A percentile compares a stretch with the other conserved stretches of the same genome.
Evolutionary conservation across 2,113 vertebrate genomes (phyloP).

Genomic region (Holacanthus passer): DNA sequence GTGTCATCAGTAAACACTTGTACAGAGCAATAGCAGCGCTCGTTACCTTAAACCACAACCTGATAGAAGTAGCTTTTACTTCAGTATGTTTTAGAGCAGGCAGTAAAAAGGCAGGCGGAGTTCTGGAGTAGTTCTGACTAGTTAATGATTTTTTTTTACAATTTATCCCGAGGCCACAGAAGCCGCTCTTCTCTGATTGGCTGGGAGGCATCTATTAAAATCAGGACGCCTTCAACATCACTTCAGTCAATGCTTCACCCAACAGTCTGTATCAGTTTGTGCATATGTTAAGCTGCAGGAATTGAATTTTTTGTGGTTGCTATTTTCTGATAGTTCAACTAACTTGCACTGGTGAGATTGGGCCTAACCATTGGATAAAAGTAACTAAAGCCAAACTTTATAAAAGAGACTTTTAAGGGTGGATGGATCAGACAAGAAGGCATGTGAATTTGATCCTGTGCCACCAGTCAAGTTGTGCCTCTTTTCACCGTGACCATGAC

Average conservation of each 20-base stretch:
- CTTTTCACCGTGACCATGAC: no score
- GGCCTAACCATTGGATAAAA: no score
- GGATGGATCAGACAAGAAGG: no score
- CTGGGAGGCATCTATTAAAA: not conserved
- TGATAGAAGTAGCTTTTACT: not conserved
- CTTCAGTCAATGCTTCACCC: not conserved
- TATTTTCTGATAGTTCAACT: no score
- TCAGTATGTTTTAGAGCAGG: not conserved
- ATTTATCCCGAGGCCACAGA: not conserved
- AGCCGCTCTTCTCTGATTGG: not conserved
- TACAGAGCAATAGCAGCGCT: not conserved
- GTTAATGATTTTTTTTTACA: not conserved
- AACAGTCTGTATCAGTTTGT: not conserved
- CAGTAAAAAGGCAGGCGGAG: not conserved
- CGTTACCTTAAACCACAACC: not conserved
- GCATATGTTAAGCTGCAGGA: not conserved
- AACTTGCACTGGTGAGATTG: no score
- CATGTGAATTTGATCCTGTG: no score
- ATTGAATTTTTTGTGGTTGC: no score
- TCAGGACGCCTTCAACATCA: not conserved
- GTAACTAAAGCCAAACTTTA: no score
- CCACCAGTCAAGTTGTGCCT: no score
- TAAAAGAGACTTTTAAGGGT: no score
- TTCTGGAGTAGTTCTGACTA: not conserved
- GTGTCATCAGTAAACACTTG: conserved; percentile 3